These are phyloP conservation scores for Lytechinus variegatus DNA, from an alignment of 35 echinoderm and acorn worm genomes.

Conservation along the genomic window DNA sequence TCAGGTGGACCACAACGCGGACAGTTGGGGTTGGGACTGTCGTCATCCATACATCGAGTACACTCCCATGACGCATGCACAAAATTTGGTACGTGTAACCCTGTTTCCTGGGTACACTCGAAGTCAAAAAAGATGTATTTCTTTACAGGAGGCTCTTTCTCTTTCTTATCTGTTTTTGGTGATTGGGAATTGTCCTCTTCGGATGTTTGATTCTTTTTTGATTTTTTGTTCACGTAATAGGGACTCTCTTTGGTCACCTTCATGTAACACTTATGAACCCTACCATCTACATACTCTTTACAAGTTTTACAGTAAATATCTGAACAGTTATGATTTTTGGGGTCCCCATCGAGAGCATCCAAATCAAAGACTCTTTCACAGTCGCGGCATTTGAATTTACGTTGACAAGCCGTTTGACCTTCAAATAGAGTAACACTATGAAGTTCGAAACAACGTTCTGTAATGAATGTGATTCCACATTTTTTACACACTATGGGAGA, in stretches of 20 bases:
- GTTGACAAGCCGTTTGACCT: not conserved
- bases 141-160: not conserved
- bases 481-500: not conserved
- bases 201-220: not conserved
- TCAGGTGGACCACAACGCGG: slow-evolving; percentile 30
- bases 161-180: not conserved
- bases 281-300: slow-evolving; percentile 15
- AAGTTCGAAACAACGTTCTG: not conserved
- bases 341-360: not conserved
- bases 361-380: not conserved
- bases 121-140: slow-evolving; percentile 73
- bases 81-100: slow-evolving; percentile 55
- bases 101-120: slow-evolving; percentile 59
- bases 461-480: not conserved
- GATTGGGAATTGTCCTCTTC: not conserved
- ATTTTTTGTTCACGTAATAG: not conserved
- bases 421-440: not conserved
- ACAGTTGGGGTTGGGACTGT: not conserved
- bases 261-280: not conserved
- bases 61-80: slow-evolving; percentile 56
- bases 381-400: not conserved
- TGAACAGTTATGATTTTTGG: not conserved
- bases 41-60: not conserved
- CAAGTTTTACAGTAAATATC: slow-evolving; percentile 13
- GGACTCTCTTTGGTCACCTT: not conserved